Conservation (phyloP, 2,797 vertebrate genomes). For the Arctocebus calabarensis region DNA sequence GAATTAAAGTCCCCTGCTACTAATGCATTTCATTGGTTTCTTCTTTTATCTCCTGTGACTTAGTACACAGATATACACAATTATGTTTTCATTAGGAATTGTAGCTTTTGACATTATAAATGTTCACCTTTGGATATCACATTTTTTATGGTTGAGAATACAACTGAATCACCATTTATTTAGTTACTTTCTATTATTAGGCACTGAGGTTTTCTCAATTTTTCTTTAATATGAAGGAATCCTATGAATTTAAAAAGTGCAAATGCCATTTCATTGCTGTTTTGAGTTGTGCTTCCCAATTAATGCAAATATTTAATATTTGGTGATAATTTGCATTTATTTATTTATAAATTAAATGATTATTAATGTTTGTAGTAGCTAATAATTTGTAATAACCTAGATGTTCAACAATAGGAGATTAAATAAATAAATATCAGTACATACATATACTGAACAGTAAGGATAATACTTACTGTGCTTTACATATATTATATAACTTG, state of each 20-base stretch:
- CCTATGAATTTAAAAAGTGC: slow-evolving; percentile 3
- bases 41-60: background rate
- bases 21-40: background rate
- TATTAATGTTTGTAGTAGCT: slow-evolving; percentile 31
- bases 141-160: background rate
- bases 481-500: slow-evolving; percentile 21
- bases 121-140: background rate
- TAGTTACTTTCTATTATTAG: slow-evolving; percentile 12
- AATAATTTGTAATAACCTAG: slow-evolving; percentile 26
- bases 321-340: slow-evolving; percentile 1
- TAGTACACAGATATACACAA: background rate
- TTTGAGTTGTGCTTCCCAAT: slow-evolving; percentile 48
- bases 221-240: background rate
- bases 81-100: slow-evolving; percentile 24
- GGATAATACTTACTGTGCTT: background rate
- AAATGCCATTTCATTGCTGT: background rate
- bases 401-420: background rate
- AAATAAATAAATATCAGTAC: background rate
- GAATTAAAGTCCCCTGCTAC: background rate
- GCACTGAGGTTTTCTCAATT: slow-evolving; percentile 21
- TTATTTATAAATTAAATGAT: background rate
- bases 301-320: background rate
- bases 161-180: background rate
- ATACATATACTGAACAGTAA: background rate
- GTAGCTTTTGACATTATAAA: slow-evolving; percentile 15